A percentile compares a stretch with the other conserved stretches of the same genome.
phyloP scores from a whole-genome alignment of 2,888 invertebrate species.

The Fragum sueziense region DNA sequence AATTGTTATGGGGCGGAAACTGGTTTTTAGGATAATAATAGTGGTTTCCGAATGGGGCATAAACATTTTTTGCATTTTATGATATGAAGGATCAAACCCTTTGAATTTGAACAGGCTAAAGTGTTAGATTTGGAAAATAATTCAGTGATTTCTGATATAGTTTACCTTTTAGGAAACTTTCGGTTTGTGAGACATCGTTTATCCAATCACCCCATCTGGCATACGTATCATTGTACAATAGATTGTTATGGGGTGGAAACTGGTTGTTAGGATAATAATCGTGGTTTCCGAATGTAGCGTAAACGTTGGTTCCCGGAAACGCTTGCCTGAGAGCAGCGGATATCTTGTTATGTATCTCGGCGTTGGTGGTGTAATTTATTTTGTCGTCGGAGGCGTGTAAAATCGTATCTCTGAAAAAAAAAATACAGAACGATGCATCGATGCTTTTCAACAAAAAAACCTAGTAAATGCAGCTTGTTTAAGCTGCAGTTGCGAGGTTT shows the following conservation, averaged over 20 bases:
- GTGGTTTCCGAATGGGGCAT: too few species aligned
- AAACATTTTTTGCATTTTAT: too few species aligned
- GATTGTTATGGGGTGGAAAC: conserved; percentile 83
- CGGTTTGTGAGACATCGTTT: conserved; percentile 87
- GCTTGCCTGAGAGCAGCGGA: conserved; percentile 85
- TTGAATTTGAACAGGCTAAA: too few species aligned
- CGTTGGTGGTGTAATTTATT: conserved; percentile 87
- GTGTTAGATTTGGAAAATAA: too few species aligned
- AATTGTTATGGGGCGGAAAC: conserved; percentile 83
- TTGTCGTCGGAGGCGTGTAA: conserved; percentile 89
- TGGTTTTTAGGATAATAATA: conserved; percentile 86
- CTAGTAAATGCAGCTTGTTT: too few species aligned
- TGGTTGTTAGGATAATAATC: conserved; percentile 86
- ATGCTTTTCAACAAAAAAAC: too few species aligned
- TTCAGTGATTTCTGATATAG: too few species aligned
- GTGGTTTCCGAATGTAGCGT: conserved; percentile 94
- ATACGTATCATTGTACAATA: conserved; percentile 86
- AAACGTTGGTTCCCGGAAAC: conserved; percentile 89
- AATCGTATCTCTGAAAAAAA: conserved; percentile 88
- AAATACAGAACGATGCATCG: background rate
- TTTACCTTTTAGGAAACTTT: conserved; percentile 91
- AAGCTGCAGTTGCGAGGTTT: too few species aligned
- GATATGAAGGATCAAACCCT: too few species aligned
- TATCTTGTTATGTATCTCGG: conserved; percentile 89
- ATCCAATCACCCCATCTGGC: conserved; percentile 89